Evolutionary conservation across 2,797 vertebrate species (phyloP).

Genomic region (Geotrypetes seraphini): DNA sequence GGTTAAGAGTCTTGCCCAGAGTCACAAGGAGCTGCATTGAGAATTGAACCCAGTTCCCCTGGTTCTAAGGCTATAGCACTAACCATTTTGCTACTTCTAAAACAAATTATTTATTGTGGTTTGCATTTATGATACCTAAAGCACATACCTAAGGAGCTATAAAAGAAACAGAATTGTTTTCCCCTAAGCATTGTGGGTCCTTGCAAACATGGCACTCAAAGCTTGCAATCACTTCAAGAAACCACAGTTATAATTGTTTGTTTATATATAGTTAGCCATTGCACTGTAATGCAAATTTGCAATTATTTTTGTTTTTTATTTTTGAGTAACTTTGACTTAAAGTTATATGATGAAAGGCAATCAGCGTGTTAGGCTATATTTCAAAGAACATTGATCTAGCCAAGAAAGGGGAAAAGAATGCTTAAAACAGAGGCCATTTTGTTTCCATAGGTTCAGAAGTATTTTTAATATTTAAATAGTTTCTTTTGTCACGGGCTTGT

Average conservation of each 20-base stretch:
- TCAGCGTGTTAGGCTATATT: too few species aligned
- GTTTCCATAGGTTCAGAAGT: background rate
- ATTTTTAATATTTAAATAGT: conserved; percentile 35
- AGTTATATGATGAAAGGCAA: conserved; percentile 29
- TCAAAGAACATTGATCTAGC: too few species aligned
- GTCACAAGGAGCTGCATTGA: too few species aligned
- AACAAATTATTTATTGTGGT: too few species aligned
- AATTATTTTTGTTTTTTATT: conserved; percentile 47
- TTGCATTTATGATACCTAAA: too few species aligned
- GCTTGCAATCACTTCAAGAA: conserved; percentile 62
- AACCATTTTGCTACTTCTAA: too few species aligned
- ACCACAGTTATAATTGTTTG: conserved; percentile 65
- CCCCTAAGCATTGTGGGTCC: conserved; percentile 62
- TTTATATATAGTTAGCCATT: conserved; percentile 55
- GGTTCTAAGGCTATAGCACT: too few species aligned
- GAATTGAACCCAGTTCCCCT: too few species aligned
- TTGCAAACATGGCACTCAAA: conserved; percentile 60
- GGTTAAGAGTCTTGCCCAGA: too few species aligned
- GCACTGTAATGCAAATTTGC: conserved; percentile 33
- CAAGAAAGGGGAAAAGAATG: too few species aligned
- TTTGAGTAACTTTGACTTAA: conserved; percentile 36
- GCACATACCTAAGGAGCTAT: conserved; percentile 25
- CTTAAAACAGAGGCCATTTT: too few species aligned
- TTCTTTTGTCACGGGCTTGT: conserved; percentile 15
- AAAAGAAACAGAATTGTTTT: conserved; percentile 56